A percentile compares a stretch with the other conserved stretches of the same genome.
Conservation (phyloP, 92 coral and sea anemone genomes). For the Umimayanthus kanabou region DNA sequence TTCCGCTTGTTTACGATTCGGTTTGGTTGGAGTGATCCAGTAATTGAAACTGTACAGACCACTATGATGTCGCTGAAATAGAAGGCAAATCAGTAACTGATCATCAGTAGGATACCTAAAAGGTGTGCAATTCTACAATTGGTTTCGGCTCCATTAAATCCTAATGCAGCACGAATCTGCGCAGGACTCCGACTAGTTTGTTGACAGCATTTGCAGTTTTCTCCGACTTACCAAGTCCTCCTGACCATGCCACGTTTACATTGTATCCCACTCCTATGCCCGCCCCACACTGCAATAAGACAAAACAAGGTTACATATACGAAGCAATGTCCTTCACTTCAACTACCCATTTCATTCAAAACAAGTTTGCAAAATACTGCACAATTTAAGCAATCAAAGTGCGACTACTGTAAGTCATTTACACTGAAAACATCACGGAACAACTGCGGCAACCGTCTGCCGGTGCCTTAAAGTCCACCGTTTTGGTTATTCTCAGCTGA, state of each 20-base stretch:
- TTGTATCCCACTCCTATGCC: conserved; percentile 99
- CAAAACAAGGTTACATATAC: not conserved
- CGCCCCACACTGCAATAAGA: conserved; percentile 89
- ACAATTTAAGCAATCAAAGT: not conserved
- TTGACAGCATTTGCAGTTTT: not conserved
- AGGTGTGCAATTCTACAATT: too few species aligned
- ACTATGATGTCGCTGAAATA: too few species aligned
- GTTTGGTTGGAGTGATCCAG: not conserved
- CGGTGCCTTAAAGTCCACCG: too few species aligned
- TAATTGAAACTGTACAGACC: too few species aligned
- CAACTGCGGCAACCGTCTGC: too few species aligned
- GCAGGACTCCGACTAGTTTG: not conserved
- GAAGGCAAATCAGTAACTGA: too few species aligned
- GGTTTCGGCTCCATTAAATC: too few species aligned
- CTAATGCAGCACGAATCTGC: not conserved
- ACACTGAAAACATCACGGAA: too few species aligned
- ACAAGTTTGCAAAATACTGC: too few species aligned
- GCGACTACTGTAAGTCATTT: too few species aligned
- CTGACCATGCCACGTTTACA: conserved; percentile 96
- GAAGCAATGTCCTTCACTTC: not conserved
- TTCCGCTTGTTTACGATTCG: not conserved
- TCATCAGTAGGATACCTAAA: too few species aligned
- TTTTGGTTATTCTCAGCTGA: too few species aligned
- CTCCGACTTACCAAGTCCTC: conserved; percentile 86
- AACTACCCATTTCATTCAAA: not conserved